phyloP scores from a whole-genome alignment of 2,113 vertebrate species.

The Coryphaenoides rupestris region DNA sequence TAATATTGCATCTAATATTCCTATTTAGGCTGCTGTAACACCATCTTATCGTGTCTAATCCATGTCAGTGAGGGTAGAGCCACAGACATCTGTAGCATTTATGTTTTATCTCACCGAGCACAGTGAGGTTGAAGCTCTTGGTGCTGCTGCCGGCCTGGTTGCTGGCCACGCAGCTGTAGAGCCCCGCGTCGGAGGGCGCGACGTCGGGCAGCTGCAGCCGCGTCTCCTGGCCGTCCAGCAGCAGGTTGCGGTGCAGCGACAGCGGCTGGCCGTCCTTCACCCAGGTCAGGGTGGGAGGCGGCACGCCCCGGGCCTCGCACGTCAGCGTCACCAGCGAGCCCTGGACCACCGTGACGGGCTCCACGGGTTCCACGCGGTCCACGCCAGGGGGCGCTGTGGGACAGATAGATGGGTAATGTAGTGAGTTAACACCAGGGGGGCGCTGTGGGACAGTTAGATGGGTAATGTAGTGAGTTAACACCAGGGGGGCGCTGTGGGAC shows the following conservation, averaged over 20 bases:
- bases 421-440: too few relatives aligned
- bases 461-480: too few relatives aligned
- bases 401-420: background rate
- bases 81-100: too few relatives aligned
- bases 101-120: slow-evolving; percentile 72
- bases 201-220: slow-evolving; percentile 74
- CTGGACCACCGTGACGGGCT: slow-evolving; percentile 73
- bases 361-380: slow-evolving; percentile 70
- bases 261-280: slow-evolving; percentile 81
- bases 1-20: too few relatives aligned
- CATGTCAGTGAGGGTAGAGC: too few relatives aligned
- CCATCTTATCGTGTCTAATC: too few relatives aligned
- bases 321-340: slow-evolving; percentile 81
- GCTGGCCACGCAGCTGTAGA: slow-evolving; percentile 82
- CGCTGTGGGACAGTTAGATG: too few relatives aligned
- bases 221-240: slow-evolving; percentile 65
- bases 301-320: slow-evolving; percentile 82
- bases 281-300: slow-evolving; percentile 80
- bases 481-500: too few relatives aligned
- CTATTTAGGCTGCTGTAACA: too few relatives aligned
- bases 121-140: slow-evolving; percentile 82
- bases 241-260: slow-evolving; percentile 62
- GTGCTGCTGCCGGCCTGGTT: slow-evolving; percentile 84
- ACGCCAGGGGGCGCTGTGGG: slow-evolving; percentile 76
- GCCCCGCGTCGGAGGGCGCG: slow-evolving; percentile 59